A percentile compares a stretch with the other conserved stretches of the same genome.
These are phyloP conservation scores for Prionailurus viverrinus DNA, from an alignment of 2,113 vertebrate species.

Conservation along the genomic window DNA sequence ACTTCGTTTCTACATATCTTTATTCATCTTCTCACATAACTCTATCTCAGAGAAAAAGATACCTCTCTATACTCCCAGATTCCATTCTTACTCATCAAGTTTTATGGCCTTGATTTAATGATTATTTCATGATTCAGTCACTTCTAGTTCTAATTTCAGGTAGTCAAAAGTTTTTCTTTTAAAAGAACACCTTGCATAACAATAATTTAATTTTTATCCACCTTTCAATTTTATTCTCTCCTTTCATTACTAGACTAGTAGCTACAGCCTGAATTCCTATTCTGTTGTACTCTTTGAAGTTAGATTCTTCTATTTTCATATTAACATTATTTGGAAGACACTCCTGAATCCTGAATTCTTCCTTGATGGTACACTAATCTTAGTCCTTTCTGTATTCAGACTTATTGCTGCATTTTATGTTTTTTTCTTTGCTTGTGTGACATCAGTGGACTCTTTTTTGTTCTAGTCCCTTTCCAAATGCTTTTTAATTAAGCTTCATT, in stretches of 20 bases:
- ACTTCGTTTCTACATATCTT: not conserved
- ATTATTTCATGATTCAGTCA: not conserved
- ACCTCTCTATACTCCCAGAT: not conserved
- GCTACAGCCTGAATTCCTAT: not conserved
- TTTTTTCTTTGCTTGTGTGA: constrained; percentile 34
- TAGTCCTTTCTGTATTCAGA: not conserved
- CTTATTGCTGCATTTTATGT: not conserved
- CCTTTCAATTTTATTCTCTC: not conserved
- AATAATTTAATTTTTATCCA: not conserved
- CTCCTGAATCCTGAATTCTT: not conserved
- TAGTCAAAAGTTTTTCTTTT: not conserved
- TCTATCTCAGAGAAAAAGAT: not conserved
- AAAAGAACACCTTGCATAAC: not conserved
- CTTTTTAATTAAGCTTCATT: not conserved
- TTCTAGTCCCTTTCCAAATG: not conserved
- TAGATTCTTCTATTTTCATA: not conserved
- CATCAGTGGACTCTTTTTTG: not conserved
- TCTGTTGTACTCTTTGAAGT: not conserved
- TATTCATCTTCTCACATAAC: not conserved
- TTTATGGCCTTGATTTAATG: not conserved
- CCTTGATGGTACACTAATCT: not conserved
- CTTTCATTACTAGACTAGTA: not conserved
- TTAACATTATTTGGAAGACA: not conserved
- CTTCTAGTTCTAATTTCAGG: not conserved
- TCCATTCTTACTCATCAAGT: not conserved